Evolutionary conservation across 2,888 invertebrate genomes (phyloP), one percentile per base, ranked within the genome.

Genomic region (Aleiodes testaceus): DNA sequence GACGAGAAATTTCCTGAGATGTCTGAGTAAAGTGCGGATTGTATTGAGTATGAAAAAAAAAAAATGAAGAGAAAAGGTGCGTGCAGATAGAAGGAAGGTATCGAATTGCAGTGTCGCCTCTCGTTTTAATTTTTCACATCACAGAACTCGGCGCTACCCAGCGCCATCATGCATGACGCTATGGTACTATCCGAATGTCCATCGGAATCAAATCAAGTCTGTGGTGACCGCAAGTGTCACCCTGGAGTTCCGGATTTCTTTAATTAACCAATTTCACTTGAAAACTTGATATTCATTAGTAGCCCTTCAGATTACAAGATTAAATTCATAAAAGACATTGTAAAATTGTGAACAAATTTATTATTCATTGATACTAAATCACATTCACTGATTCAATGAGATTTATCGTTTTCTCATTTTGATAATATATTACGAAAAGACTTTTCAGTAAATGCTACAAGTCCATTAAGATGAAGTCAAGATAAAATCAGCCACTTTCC

Each of bases 121-220:
- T 20, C n/a, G 53, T 53, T 22, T 53, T 26, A 52, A 52, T 59
- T 65, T 50, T 55, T 44, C 65, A 22, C 45, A 50, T 70, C 53
- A 59, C 53, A 64, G 53, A 66, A 50, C 52, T 59, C 22, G 26
- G 30, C 64, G 36, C 42, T 42, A 44, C 65, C 42, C 53, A 68
- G 64, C 68, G 59, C 45, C 53, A 49, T 61, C 68, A 36, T 22
- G 47, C 76, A 72, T 77, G 80, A 81, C 80, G 80, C 80, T 82
- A 80, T 81, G 12, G 53, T 81, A 75, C 82, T 78, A 80, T 80
- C 81, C 80, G 78, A 72, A 80, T 77, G 81, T 82, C 81, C 80
- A 81, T 84, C 84, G 79, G 81, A 80, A 83, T 84, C 82, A 83
- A 79, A 26, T 67, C 52, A 63, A 18, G 69, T 36, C 59, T 42